Percentiles rank a stretch among this genome's conserved stretches.
Evolutionary conservation across 1,140 invertebrate genomes (phyloP).

Genomic region (Pseudomyrmex flavicornis): DNA sequence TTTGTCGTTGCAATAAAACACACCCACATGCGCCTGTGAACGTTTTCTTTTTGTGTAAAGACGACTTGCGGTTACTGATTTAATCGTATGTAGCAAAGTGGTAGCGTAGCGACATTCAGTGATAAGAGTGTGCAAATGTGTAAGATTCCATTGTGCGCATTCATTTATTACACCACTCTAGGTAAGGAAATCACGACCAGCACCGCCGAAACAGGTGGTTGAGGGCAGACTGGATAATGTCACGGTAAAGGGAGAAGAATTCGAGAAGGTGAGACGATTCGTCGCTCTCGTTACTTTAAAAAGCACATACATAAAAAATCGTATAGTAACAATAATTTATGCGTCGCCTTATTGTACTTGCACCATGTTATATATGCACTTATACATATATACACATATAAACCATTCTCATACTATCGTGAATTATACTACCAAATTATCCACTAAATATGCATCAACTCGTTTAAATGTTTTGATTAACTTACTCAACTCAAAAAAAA

Average conservation of each 20-base stretch:
- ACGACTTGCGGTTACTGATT: not conserved
- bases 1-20: constrained; percentile 37
- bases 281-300: constrained; percentile 33
- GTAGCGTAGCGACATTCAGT: constrained; percentile 39
- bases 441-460: constrained; percentile 5
- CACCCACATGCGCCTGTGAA: constrained; percentile 7
- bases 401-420: constrained; percentile 16
- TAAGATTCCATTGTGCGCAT: constrained; percentile 38
- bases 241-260: constrained; percentile 76
- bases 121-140: constrained; percentile 46
- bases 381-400: not conserved
- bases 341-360: not conserved
- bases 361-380: constrained; percentile 5
- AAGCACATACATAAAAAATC: not conserved
- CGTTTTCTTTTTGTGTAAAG: constrained; percentile 6
- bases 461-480: constrained; percentile 46
- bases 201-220: constrained; percentile 70
- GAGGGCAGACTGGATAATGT: constrained; percentile 69
- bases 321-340: constrained; percentile 18
- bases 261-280: constrained; percentile 78
- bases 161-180: constrained; percentile 63
- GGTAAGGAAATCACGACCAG: constrained; percentile 81
- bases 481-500: not conserved
- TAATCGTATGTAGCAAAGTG: constrained; percentile 15
- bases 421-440: constrained; percentile 15